Base-by-base conservation (phyloP, 2,797 vertebrate species). In the Poecilia picta region DNA sequence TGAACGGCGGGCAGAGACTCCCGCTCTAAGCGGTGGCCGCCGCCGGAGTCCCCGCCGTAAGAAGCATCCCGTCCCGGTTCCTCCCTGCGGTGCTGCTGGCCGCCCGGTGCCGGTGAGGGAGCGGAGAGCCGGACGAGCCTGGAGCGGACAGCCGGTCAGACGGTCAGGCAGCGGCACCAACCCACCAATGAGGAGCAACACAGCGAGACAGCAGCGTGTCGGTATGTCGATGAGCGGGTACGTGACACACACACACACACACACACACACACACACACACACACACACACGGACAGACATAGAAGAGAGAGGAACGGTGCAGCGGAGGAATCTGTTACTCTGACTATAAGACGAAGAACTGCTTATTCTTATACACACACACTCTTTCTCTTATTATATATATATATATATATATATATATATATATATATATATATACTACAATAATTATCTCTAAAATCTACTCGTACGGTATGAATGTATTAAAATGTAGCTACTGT, bases 141-240 rank as follows among this genome's bases (percentile, higher is more conserved):
- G 80, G 72, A 49, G 11, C 46, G 23, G 20, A 33, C 64, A 12
- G 64, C 41, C 66, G 66, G 66, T 70, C 66, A 15, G 39, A n/a
- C n/a, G n/a, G n/a, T 68, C 66, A 68, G 39, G 41, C 66, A 70
- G 81, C 89, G 79, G 85, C 85, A 79, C 77, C 81, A 86, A 90
- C 87, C 84, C 86, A 64, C 86, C 84, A 85, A 72, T 91, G 92
- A 91, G 92, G 89, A 85, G 90, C 74, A 82, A 80, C 76, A 46
- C 86, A 82, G 83, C 68, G 82, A 75, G 64, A 64, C 84, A 55
- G 86, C 47, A n/a, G 82, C 91, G 93, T 95, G 93, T 92, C 86
- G 93, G 92, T 93, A 92, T 94, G 92, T 83, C 80, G 77, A 82
- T 73, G 72, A 77, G 85, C 70, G 87, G 45, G 70, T 82, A 86